Percentiles rank a stretch among this genome's conserved stretches.
Conservation (phyloP, 2,888 invertebrate species). For the Andrena camellia region DNA sequence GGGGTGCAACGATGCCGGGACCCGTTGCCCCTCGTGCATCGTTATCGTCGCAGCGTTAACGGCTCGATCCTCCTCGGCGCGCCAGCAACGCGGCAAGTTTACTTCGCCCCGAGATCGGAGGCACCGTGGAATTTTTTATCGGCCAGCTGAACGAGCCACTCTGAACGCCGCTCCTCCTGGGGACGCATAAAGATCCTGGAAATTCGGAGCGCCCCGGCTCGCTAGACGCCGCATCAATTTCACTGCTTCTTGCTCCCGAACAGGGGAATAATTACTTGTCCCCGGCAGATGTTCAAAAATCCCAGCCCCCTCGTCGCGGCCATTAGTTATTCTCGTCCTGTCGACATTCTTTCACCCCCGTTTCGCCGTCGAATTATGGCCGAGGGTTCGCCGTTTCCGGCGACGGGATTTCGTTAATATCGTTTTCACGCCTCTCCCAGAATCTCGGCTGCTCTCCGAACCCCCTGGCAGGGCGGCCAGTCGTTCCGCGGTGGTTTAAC, state of each 20-base stretch:
- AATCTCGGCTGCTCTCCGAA: not conserved
- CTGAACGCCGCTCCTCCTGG: not conserved
- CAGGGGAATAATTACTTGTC: constrained; percentile 68
- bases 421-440: constrained; percentile 25
- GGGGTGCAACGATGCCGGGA: constrained; percentile 12
- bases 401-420: constrained; percentile 37
- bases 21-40: constrained; percentile 36
- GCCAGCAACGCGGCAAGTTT: not conserved
- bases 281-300: constrained; percentile 70
- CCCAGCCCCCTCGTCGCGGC: constrained; percentile 34
- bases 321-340: constrained; percentile 71
- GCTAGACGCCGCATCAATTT: constrained; percentile 31
- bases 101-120: constrained; percentile 8
- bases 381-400: constrained; percentile 52
- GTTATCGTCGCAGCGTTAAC: constrained; percentile 31
- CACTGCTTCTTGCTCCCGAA: constrained; percentile 14
- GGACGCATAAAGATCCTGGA: not conserved
- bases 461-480: not conserved
- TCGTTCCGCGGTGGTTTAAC: not conserved
- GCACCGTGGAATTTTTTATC: constrained; percentile 44
- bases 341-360: constrained; percentile 61
- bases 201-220: not conserved
- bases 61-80: constrained; percentile 1
- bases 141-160: not conserved
- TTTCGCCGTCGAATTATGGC: constrained; percentile 66